These are phyloP conservation scores for Epicauta chinensis DNA, from an alignment of 1,140 invertebrate species.

Conservation along the genomic window DNA sequence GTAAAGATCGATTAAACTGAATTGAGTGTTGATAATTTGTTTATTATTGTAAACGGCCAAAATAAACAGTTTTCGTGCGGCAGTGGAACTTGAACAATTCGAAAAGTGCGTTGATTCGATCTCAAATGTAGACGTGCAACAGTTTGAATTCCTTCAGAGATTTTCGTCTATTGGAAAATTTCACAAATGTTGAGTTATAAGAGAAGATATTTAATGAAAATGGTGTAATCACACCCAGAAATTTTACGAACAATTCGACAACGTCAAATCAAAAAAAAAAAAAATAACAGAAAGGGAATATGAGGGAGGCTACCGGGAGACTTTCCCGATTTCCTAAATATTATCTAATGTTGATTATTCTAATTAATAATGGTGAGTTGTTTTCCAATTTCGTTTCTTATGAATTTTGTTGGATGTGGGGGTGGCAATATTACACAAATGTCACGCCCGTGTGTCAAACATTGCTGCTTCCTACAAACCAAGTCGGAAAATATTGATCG, in stretches of 20 bases:
- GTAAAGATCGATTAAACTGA: too few species aligned
- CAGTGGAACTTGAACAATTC: too few species aligned
- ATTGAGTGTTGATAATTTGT: too few species aligned
- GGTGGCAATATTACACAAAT: conserved; percentile 5
- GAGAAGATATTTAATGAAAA: conserved; percentile 25
- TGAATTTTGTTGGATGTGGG: background rate
- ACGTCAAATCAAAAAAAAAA: too few species aligned
- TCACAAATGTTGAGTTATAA: conserved; percentile 30
- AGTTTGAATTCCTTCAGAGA: background rate
- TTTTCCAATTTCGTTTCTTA: too few species aligned
- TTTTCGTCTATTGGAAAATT: background rate
- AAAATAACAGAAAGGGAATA: too few species aligned
- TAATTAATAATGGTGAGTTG: background rate
- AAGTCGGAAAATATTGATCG: conserved; percentile 20
- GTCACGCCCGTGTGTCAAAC: conserved; percentile 15
- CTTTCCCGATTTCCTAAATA: background rate
- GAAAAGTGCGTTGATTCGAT: too few species aligned
- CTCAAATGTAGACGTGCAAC: background rate
- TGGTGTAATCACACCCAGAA: conserved; percentile 11
- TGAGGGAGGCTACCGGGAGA: background rate
- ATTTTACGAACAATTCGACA: too few species aligned
- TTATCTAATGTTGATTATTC: background rate
- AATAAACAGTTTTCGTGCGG: too few species aligned
- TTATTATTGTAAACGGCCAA: too few species aligned
- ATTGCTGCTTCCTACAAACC: conserved; percentile 11